phyloP scores from a whole-genome alignment of 92 coral and sea anemone genomes.

The Zoanthus solanderi region DNA sequence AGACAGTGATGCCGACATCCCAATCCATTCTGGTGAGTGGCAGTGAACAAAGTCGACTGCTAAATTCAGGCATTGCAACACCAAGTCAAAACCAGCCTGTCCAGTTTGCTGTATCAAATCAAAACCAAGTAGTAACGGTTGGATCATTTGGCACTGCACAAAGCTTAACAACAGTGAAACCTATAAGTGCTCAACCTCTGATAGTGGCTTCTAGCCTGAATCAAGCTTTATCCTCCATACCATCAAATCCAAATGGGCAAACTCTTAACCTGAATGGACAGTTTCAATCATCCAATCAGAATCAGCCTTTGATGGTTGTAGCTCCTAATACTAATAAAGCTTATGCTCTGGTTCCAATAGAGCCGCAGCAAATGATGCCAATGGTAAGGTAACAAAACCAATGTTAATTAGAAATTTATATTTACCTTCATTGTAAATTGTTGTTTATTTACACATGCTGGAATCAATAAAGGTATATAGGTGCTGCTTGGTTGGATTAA shows the following conservation, averaged over 20 bases:
- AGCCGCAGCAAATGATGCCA: slow-evolving; percentile 37
- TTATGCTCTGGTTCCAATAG: slow-evolving; percentile 39
- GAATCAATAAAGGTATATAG: too few species aligned
- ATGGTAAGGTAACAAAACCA: slow-evolving; percentile 30
- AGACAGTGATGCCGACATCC: neutral
- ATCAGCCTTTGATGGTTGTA: slow-evolving; percentile 44
- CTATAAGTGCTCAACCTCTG: slow-evolving; percentile 5
- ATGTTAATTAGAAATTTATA: too few species aligned
- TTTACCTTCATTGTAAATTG: too few species aligned
- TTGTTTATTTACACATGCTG: too few species aligned
- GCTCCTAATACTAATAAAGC: slow-evolving; percentile 50
- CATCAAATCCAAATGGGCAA: slow-evolving; percentile 7
- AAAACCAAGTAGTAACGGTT: neutral
- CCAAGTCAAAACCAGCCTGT: slow-evolving; percentile 14
- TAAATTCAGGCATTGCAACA: slow-evolving; percentile 3
- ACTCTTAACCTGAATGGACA: slow-evolving; percentile 35
- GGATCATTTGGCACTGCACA: neutral
- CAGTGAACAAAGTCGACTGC: neutral
- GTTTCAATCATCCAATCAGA: slow-evolving; percentile 31
- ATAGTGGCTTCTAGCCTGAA: slow-evolving; percentile 14
- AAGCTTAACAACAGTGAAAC: slow-evolving; percentile 5
- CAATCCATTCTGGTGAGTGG: slow-evolving; percentile 9
- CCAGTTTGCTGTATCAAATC: slow-evolving; percentile 23
- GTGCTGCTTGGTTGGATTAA: too few species aligned
- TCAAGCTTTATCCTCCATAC: slow-evolving; percentile 22